A percentile compares a stretch with the other conserved stretches of the same genome.
These are phyloP conservation scores for Procambarus clarkii DNA, from an alignment of 1,140 invertebrate species.

Conservation along the genomic window DNA sequence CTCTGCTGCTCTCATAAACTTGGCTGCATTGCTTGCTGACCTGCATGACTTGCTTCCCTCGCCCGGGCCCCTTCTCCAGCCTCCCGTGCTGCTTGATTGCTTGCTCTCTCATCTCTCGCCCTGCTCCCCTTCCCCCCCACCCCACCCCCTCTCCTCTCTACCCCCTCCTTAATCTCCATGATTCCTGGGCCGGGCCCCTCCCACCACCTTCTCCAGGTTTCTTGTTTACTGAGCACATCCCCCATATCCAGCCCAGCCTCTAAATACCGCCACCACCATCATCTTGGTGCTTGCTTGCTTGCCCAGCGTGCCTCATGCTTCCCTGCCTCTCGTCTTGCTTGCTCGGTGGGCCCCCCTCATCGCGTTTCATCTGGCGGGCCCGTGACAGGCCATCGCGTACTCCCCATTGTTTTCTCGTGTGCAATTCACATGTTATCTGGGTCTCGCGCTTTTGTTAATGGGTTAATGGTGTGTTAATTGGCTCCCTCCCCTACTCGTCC, in stretches of 20 bases:
- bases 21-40: neutral
- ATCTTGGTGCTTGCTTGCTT: conserved; percentile 6
- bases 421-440: too few relatives aligned
- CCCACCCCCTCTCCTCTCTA: neutral
- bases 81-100: neutral
- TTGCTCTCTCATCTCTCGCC: neutral
- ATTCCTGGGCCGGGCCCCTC: neutral
- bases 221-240: neutral
- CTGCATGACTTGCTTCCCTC: neutral
- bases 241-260: too few relatives aligned
- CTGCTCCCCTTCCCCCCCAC: neutral
- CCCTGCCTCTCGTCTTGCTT: neutral
- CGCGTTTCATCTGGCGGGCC: too few relatives aligned
- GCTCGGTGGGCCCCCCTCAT: too few relatives aligned
- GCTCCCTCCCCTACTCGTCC: too few relatives aligned
- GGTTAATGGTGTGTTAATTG: too few relatives aligned
- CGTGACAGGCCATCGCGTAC: too few relatives aligned
- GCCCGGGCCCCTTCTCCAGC: neutral
- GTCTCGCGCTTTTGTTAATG: too few relatives aligned
- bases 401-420: too few relatives aligned
- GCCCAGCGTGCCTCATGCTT: neutral
- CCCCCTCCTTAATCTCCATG: neutral
- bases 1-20: neutral
- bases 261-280: too few relatives aligned
- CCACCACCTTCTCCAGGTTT: neutral